A percentile compares a stretch with the other conserved stretches of the same genome.
These are phyloP conservation scores for Thaumatotibia leucotreta DNA, from an alignment of 1,140 invertebrate genomes.

Conservation along the genomic window DNA sequence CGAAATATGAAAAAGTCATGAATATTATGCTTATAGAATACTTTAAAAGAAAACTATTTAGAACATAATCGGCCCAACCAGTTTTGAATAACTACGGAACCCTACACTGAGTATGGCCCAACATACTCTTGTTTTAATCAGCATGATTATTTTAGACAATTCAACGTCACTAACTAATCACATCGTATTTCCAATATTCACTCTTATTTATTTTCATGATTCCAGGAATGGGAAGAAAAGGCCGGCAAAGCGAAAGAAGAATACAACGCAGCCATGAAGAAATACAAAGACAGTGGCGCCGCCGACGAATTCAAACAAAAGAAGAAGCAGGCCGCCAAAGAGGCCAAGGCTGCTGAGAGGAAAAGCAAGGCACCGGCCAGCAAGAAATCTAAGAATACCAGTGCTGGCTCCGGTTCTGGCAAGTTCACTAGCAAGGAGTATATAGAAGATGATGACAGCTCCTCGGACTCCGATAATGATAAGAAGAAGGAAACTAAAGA, in stretches of 20 bases:
- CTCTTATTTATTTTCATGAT: no score
- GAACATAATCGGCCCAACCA: no score
- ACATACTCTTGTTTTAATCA: no score
- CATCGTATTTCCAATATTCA: no score
- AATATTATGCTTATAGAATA: no score
- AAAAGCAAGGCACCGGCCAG: constrained; percentile 59
- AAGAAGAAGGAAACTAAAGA: constrained; percentile 59
- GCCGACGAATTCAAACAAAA: constrained; percentile 75
- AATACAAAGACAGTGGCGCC: constrained; percentile 86
- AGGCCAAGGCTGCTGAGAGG: constrained; percentile 59
- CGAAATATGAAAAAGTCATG: no score
- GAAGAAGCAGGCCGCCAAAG: constrained; percentile 72
- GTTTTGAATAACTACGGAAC: no score
- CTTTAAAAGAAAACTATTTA: no score
- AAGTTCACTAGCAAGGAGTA: constrained; percentile 95
- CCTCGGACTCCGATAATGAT: constrained; percentile 68
- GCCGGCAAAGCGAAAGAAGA: constrained; percentile 89
- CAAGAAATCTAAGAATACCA: constrained; percentile 71
- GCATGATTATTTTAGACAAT: no score
- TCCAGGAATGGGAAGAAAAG: constrained; percentile 92
- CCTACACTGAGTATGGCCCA: no score
- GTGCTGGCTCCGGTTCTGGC: constrained; percentile 64
- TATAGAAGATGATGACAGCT: constrained; percentile 84
- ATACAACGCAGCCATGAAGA: constrained; percentile 91
- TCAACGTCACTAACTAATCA: no score